Conservation (phyloP, 2,797 vertebrate species). For the Enteromius paludinosus region DNA sequence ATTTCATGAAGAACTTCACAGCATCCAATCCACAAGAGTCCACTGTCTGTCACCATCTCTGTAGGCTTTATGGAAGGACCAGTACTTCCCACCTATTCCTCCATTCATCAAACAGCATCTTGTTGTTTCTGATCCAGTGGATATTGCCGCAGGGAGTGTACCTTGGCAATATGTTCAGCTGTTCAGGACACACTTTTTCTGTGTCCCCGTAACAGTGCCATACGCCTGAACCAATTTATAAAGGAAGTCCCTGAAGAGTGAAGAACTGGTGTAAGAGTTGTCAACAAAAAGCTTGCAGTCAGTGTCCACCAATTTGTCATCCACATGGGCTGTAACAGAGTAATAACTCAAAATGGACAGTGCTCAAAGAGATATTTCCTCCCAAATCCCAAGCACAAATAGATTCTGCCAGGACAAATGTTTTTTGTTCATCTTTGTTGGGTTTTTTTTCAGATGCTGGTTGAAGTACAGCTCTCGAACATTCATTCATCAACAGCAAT, state of each 20-base stretch:
- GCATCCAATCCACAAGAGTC: not conserved
- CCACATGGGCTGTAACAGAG: not conserved
- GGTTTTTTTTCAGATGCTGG: not conserved
- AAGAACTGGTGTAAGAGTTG: not conserved
- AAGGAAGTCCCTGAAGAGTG: constrained; percentile 8
- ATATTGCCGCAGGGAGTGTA: not conserved
- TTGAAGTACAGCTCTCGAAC: not conserved
- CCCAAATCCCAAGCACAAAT: constrained; percentile 15
- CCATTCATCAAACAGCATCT: constrained; percentile 17
- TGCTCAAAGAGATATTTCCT: not conserved
- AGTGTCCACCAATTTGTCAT: not conserved
- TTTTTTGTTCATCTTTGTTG: not conserved
- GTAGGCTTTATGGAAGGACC: not conserved
- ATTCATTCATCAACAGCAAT: not conserved
- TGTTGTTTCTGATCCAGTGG: not conserved
- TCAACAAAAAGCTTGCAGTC: constrained; percentile 27
- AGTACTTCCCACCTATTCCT: not conserved
- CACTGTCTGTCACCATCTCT: constrained; percentile 12
- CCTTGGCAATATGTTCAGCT: not conserved
- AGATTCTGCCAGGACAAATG: constrained; percentile 1
- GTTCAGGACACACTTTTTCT: not conserved
- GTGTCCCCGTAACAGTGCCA: constrained; percentile 2
- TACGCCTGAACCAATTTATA: not conserved
- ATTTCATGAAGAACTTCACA: not conserved
- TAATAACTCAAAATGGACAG: constrained; percentile 18